Conservation (phyloP, 2,113 vertebrate genomes). For the Psephotus haematonotus region DNA sequence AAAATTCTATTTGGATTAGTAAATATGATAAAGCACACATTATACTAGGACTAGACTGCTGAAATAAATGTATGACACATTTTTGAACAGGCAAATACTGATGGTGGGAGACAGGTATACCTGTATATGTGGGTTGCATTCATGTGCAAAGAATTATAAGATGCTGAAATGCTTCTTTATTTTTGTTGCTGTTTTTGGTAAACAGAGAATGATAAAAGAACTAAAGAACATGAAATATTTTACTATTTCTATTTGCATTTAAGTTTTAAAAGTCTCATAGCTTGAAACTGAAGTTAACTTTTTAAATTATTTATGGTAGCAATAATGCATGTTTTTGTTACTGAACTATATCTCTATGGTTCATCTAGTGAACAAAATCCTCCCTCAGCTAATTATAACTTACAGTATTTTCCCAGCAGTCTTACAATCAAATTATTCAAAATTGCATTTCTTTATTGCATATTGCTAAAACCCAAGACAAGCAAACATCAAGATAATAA, state of each 20-base stretch:
- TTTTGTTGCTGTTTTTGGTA: neutral
- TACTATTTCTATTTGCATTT: slow-evolving; percentile 68
- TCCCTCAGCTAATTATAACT: slow-evolving; percentile 82
- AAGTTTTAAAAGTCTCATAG: slow-evolving; percentile 68
- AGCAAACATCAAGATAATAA: slow-evolving; percentile 92
- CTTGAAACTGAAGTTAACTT: slow-evolving; percentile 76
- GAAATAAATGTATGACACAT: neutral
- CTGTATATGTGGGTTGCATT: neutral
- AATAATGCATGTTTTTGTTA: slow-evolving; percentile 77
- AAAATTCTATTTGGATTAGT: slow-evolving; percentile 73
- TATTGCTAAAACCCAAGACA: slow-evolving; percentile 87
- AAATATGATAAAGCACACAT: slow-evolving; percentile 61
- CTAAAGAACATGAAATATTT: slow-evolving; percentile 53
- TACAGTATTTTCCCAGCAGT: slow-evolving; percentile 83
- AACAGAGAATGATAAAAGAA: neutral
- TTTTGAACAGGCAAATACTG: neutral
- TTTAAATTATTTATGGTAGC: slow-evolving; percentile 79
- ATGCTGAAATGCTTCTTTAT: neutral
- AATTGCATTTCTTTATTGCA: slow-evolving; percentile 89
- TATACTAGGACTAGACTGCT: slow-evolving; percentile 22
- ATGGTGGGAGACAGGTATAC: neutral
- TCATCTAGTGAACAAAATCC: slow-evolving; percentile 74
- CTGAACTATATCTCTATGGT: slow-evolving; percentile 72
- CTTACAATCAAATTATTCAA: slow-evolving; percentile 89
- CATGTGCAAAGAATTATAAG: neutral